A percentile compares a stretch with the other conserved stretches of the same genome.
These are phyloP conservation scores for Psittacara wagleri DNA, from an alignment of 2,113 vertebrate species.

Conservation along the genomic window DNA sequence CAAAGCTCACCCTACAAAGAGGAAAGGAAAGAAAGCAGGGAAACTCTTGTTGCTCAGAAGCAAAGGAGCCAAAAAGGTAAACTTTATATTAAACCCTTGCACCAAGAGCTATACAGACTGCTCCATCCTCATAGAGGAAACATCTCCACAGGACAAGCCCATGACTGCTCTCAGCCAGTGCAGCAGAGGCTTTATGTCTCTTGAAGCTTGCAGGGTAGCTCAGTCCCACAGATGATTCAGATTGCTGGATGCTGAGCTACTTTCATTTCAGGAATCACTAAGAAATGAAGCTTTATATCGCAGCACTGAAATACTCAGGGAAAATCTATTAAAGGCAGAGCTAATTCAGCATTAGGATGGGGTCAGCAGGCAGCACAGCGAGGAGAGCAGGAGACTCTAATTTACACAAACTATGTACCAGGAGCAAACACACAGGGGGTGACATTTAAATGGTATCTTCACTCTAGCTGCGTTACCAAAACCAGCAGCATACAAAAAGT, in stretches of 20 bases:
- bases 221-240: not conserved
- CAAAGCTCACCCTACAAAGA: not conserved
- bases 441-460: conserved; percentile 29
- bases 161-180: not conserved
- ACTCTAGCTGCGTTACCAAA: not conserved
- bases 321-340: conserved; percentile 30
- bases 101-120: not conserved
- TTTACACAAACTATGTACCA: conserved; percentile 21
- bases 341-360: not conserved
- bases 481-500: not conserved
- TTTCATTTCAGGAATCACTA: not conserved
- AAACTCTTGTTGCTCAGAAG: not conserved
- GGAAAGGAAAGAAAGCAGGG: not conserved
- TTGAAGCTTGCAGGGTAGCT: not conserved
- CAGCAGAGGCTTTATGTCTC: not conserved
- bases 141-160: not conserved
- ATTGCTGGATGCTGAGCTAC: not conserved
- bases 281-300: not conserved
- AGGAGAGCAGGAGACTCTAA: not conserved
- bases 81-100: not conserved
- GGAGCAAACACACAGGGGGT: not conserved
- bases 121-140: not conserved
- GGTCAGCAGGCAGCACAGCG: not conserved
- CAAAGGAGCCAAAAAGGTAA: not conserved
- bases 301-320: not conserved